Evolutionary conservation across 2,113 vertebrate genomes (phyloP).

Genomic region (Melanocharis versteri): DNA sequence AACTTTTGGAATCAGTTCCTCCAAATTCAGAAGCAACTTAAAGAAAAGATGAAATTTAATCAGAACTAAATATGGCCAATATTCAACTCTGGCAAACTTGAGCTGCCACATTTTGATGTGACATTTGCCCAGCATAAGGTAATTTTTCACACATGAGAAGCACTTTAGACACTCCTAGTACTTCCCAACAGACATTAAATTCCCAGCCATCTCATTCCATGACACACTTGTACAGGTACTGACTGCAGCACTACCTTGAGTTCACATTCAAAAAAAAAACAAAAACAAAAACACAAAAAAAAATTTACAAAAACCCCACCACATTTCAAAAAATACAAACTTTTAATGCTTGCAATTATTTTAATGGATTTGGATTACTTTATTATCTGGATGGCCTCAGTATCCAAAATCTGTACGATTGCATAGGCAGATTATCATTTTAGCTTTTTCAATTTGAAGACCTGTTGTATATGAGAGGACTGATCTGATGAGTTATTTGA

Average conservation of each 20-base stretch:
- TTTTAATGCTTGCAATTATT: neutral
- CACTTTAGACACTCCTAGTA: neutral
- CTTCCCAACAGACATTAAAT: neutral
- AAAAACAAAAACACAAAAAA: neutral
- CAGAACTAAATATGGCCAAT: neutral
- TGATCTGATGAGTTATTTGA: neutral
- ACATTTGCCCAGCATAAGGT: neutral
- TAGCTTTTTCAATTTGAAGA: neutral
- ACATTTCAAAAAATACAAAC: neutral
- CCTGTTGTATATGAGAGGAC: neutral
- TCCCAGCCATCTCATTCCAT: neutral
- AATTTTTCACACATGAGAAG: neutral
- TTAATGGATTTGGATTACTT: neutral
- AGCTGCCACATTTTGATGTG: neutral
- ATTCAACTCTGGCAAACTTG: neutral
- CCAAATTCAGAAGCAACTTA: neutral
- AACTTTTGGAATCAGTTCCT: neutral
- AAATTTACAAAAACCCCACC: neutral
- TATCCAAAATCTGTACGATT: neutral
- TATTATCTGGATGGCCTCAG: neutral
- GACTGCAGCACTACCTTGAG: neutral
- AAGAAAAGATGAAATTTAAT: neutral
- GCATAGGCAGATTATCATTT: neutral
- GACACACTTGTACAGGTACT: neutral
- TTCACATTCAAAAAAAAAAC: neutral